phyloP scores from a whole-genome alignment of 2,888 invertebrate genomes.

The Euzophera pinguis region DNA sequence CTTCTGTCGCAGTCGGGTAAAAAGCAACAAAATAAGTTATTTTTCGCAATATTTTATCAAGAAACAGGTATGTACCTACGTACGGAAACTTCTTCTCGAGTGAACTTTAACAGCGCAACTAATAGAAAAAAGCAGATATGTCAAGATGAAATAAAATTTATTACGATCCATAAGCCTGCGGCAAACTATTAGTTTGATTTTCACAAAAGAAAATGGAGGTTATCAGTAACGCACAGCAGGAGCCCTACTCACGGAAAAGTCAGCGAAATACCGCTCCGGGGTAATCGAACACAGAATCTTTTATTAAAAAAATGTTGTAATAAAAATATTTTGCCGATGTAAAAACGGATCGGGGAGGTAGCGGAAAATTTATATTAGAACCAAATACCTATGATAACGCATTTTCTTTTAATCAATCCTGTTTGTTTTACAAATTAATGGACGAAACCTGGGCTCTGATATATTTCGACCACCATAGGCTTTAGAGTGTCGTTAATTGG shows the following conservation, averaged over 20 bases:
- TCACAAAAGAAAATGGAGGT: constrained; percentile 50
- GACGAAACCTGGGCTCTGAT: no score
- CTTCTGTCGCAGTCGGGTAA: neutral
- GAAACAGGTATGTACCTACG: constrained; percentile 15
- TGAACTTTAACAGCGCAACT: constrained; percentile 31
- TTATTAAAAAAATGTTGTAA: constrained; percentile 11
- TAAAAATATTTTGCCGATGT: neutral
- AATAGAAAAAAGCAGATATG: constrained; percentile 59
- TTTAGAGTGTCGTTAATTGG: no score
- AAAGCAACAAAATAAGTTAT: neutral
- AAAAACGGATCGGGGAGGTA: constrained; percentile 22
- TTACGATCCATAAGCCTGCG: constrained; percentile 48
- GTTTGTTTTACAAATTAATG: no score
- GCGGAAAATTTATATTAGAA: neutral
- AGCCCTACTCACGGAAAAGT: constrained; percentile 27
- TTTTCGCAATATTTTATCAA: neutral
- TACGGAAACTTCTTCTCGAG: constrained; percentile 27
- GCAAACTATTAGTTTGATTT: constrained; percentile 59
- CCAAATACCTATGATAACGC: neutral
- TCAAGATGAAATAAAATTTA: constrained; percentile 57
- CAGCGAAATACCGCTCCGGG: constrained; percentile 35
- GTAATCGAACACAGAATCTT: constrained; percentile 25
- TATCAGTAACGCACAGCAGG: constrained; percentile 41
- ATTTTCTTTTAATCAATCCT: neutral
- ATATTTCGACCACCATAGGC: no score